A percentile compares a stretch with the other conserved stretches of the same genome.
Evolutionary conservation across 2,797 vertebrate genomes (phyloP).

Genomic region (Neosilurus mollespiculum): DNA sequence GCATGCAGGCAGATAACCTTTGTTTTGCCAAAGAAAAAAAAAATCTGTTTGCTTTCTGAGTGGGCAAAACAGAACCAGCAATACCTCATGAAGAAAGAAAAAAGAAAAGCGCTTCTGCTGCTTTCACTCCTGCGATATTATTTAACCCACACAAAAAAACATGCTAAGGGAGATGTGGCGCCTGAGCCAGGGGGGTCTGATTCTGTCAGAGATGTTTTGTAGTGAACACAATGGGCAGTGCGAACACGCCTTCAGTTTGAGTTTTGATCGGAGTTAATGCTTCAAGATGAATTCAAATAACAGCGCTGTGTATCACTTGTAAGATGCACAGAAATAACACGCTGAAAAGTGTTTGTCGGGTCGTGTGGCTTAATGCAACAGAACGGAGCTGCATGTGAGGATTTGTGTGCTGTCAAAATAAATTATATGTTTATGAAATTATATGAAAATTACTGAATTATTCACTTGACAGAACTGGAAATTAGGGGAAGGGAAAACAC

Average conservation of each 20-base stretch:
- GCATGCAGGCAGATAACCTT: conserved; percentile 67
- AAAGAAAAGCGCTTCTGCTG: conserved; percentile 29
- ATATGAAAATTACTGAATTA: neutral
- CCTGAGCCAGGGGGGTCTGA: conserved; percentile 43
- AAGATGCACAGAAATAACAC: neutral
- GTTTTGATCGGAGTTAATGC: conserved; percentile 5
- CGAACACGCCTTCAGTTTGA: conserved; percentile 37
- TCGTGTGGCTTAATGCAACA: neutral
- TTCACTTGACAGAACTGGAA: neutral
- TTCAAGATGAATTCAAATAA: conserved; percentile 30
- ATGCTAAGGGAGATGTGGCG: conserved; percentile 22
- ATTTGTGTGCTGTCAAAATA: neutral
- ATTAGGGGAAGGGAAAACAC: neutral
- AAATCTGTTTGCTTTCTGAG: conserved; percentile 69
- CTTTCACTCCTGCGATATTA: conserved; percentile 37
- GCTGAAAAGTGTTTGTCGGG: neutral
- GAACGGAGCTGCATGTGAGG: neutral
- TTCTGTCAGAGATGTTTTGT: conserved; percentile 54
- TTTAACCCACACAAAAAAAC: conserved; percentile 35
- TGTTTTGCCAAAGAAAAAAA: conserved; percentile 71
- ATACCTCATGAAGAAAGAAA: conserved; percentile 45
- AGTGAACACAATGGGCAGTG: conserved; percentile 43
- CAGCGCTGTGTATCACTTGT: neutral
- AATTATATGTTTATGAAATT: neutral
- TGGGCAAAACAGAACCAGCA: conserved; percentile 55